Evolutionary conservation across 1,140 invertebrate genomes (phyloP).

Genomic region (Daktulosphaira vitifoliae): DNA sequence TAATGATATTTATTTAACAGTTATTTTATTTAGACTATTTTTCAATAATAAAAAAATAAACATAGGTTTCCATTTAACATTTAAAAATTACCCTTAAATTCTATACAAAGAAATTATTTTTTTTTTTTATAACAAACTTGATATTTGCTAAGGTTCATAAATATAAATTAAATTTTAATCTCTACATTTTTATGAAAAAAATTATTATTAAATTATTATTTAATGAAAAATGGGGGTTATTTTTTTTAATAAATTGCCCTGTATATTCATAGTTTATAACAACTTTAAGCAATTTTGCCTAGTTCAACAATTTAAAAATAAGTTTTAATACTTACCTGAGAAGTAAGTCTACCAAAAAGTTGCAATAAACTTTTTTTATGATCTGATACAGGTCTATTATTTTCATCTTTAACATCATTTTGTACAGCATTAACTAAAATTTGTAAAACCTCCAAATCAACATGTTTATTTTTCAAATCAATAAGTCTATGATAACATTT

Average conservation of each 20-base stretch:
- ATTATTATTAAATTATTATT: too few species aligned
- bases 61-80: too few species aligned
- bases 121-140: too few species aligned
- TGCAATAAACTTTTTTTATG: slow-evolving; percentile 55
- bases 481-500: slow-evolving; percentile 71
- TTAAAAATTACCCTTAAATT: too few species aligned
- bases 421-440: slow-evolving; percentile 64
- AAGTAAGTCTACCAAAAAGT: slow-evolving; percentile 72
- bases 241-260: not conserved
- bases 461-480: slow-evolving; percentile 72
- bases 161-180: too few species aligned
- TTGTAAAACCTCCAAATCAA: slow-evolving; percentile 67
- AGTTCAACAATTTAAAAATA: not conserved
- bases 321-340: slow-evolving; percentile 47
- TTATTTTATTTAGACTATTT: too few species aligned
- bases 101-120: not conserved
- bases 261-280: slow-evolving; percentile 1
- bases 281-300: slow-evolving; percentile 2
- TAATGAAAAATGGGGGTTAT: not conserved
- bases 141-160: too few species aligned
- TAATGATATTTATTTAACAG: too few species aligned
- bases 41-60: too few species aligned
- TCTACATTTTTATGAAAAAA: too few species aligned
- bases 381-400: slow-evolving; percentile 26
- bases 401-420: slow-evolving; percentile 47